phyloP scores from a whole-genome alignment of 2,888 invertebrate species.

The Heliconius hortense region DNA sequence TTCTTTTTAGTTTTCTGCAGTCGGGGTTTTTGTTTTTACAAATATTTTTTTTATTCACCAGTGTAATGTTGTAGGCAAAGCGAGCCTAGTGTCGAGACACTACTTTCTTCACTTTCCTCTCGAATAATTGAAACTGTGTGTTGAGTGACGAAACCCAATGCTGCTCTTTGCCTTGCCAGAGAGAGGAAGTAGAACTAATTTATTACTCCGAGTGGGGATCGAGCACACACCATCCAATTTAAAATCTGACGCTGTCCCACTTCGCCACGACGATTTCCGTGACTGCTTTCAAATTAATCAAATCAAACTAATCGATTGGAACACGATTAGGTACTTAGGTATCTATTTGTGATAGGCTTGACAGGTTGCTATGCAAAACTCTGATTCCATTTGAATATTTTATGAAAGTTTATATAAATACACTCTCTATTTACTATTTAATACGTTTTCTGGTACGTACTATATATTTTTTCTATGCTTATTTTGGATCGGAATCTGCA shows the following conservation, averaged over 20 bases:
- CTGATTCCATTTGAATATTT: conserved; percentile 23
- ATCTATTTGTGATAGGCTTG: conserved; percentile 40
- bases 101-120: background rate
- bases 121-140: too few species aligned
- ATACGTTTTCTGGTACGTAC: background rate
- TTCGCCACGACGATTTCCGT: conserved; percentile 39
- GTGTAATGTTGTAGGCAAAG: too few species aligned
- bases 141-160: background rate
- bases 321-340: conserved; percentile 47
- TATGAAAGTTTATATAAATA: background rate
- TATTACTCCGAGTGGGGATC: background rate
- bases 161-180: background rate
- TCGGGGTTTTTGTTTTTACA: too few species aligned
- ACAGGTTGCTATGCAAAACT: conserved; percentile 45
- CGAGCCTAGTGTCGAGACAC: background rate
- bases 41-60: too few species aligned
- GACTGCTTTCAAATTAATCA: conserved; percentile 53
- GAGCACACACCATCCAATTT: background rate
- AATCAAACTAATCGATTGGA: conserved; percentile 49
- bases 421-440: background rate
- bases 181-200: background rate
- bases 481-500: background rate
- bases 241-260: background rate
- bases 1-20: too few species aligned
- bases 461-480: background rate